A percentile compares a stretch with the other conserved stretches of the same genome.
These are phyloP conservation scores for Choloepus hoffmanni DNA, from an alignment of 2,113 vertebrate species.

Conservation along the genomic window DNA sequence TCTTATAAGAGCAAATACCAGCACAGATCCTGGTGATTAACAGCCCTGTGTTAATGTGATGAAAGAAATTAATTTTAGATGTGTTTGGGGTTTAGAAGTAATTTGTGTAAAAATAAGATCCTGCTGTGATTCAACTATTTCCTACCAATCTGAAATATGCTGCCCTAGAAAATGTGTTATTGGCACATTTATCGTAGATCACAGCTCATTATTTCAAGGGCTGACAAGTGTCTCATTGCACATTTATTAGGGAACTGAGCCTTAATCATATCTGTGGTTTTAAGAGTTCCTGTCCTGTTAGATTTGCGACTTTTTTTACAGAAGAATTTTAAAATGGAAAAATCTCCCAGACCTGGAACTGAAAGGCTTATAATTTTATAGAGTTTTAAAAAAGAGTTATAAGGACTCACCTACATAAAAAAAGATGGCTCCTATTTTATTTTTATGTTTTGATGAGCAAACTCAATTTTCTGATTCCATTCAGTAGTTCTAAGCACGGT, in stretches of 20 bases:
- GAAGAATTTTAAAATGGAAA: slow-evolving; percentile 77
- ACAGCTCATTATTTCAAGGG: slow-evolving; percentile 77
- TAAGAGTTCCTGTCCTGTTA: slow-evolving; percentile 78
- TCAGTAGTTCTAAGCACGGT: not conserved
- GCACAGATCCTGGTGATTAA: slow-evolving; percentile 72
- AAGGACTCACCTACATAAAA: slow-evolving; percentile 74
- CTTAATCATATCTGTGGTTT: slow-evolving; percentile 80
- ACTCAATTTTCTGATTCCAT: slow-evolving; percentile 53
- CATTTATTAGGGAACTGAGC: slow-evolving; percentile 79
- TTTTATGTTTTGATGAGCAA: slow-evolving; percentile 78
- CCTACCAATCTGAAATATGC: slow-evolving; percentile 76
- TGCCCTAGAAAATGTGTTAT: slow-evolving; percentile 79
- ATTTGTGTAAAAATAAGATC: slow-evolving; percentile 80
- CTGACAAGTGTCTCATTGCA: slow-evolving; percentile 70
- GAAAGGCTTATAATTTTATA: slow-evolving; percentile 80
- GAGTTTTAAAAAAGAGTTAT: slow-evolving; percentile 82
- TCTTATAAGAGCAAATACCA: slow-evolving; percentile 67
- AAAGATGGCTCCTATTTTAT: slow-evolving; percentile 73
- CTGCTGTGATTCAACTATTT: slow-evolving; percentile 72
- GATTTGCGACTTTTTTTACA: slow-evolving; percentile 77
- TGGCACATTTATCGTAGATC: slow-evolving; percentile 76
- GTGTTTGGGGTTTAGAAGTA: slow-evolving; percentile 80
- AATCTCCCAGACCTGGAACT: slow-evolving; percentile 55
- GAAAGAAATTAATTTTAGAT: slow-evolving; percentile 82
- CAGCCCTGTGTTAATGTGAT: slow-evolving; percentile 80